These are phyloP conservation scores for Lepus oiostolus DNA, from an alignment of 2,797 vertebrate species.

Conservation along the genomic window DNA sequence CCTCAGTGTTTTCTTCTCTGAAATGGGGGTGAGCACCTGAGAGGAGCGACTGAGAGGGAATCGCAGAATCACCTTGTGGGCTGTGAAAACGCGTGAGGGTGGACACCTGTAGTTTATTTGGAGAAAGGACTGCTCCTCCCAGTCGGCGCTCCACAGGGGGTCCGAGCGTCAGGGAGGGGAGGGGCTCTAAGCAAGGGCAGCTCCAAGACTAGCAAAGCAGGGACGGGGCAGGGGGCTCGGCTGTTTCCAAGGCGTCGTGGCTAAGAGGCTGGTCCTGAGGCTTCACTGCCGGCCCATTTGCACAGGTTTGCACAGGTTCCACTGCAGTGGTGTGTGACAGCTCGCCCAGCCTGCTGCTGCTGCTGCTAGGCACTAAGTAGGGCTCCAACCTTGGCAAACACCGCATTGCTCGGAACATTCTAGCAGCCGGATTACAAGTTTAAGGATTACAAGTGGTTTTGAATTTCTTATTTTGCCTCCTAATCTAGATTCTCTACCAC, in stretches of 20 bases:
- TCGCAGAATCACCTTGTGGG: not conserved
- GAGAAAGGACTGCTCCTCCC: not conserved
- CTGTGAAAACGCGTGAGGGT: not conserved
- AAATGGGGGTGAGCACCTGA: not conserved
- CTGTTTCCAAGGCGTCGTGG: too few species aligned
- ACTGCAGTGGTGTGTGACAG: too few species aligned
- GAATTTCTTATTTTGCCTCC: constrained; percentile 42
- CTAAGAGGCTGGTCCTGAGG: not conserved
- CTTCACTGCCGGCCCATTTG: not conserved
- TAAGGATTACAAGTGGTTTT: not conserved
- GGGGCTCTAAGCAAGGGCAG: not conserved
- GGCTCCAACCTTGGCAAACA: too few species aligned
- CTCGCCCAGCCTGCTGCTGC: too few species aligned
- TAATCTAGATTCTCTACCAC: not conserved
- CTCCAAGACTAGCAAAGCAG: not conserved
- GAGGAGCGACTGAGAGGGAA: not conserved
- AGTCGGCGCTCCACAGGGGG: not conserved
- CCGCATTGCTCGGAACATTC: too few species aligned
- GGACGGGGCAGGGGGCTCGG: too few species aligned
- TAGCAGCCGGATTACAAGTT: too few species aligned
- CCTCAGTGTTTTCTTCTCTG: constrained; percentile 5
- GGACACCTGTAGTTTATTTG: not conserved
- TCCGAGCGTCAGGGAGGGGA: not conserved
- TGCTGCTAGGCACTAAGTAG: too few species aligned
- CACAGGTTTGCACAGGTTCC: too few species aligned